Base-by-base conservation (phyloP, 1,140 invertebrate genomes). In the Zaprionus tsacasi region DNA sequence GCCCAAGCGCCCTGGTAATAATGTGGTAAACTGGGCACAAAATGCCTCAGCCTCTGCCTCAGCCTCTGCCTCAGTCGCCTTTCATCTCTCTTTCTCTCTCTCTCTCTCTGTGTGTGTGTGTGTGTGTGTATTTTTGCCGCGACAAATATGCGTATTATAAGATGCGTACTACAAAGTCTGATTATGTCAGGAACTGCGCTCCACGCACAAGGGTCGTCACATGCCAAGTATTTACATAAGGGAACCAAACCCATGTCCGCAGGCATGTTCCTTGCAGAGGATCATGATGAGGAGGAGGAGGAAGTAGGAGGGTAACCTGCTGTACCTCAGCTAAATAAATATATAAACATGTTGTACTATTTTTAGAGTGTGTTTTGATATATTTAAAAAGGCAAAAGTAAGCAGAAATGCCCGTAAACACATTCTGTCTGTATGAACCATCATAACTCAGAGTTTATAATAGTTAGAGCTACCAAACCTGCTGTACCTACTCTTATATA, bases 1-100 rank as follows among this genome's bases (percentile, higher is more conserved):
- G 77, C 82, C 77, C 79, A 82, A 81, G 77, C 82, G 52, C 79
- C 68, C 76, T 71, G 66, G 78, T 82, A 79, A 88, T 87, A 87
- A 87, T 87, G 82, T 81, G 81, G 81, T 82, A 74, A 85, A 77
- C 74, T 81, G 59, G 55, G 60, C 72, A 45, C 40, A 45, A 65
- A 75, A 74, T 59, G 67, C 58, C 33, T 40, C n/a, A 15, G 15
- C 35, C 30, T 17, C 61, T 1, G 21, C 21, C 21, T 30, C 27
- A 27, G 15, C 35, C 21, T 30, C 27, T 15, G 15, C 35, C 61
- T 35, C 56, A 60, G 38, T 38, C 27, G 27, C 27, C 40, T 35
- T 58, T 21, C 65, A 25, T 21, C 48, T 58, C 10, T 7, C 8
- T n/a, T n/a, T n/a, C n/a, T n/a, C n/a, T n/a, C n/a, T n/a, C n/a